Evolutionary conservation across 2,113 vertebrate species (phyloP), one percentile per base, ranked within the genome.

Genomic region (Myxocyprinus asiaticus): DNA sequence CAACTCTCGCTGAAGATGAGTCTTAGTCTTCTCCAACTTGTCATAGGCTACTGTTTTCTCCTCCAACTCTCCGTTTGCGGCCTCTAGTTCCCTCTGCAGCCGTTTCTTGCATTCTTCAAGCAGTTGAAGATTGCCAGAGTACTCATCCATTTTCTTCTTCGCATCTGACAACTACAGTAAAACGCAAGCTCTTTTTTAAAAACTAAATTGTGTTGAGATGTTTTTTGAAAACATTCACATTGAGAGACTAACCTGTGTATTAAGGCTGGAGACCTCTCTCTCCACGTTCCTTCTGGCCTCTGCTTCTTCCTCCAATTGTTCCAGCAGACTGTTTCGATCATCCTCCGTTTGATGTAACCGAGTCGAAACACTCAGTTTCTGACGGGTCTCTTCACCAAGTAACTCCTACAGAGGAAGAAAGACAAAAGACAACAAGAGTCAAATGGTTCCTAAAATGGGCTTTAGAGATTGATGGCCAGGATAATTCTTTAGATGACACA

Each of bases 1-100:
- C 85, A 99, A 85, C 89, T 99, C 97, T 90, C 98, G 97, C 90
- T 99, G 97, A 79, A 99, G 93, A 65, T 96, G 92, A 81, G 94
- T 98, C 90, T 98, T 98, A 76, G 97, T 99, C 93, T 99, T 99
- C 89, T 99, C 97, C 95, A 99, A 91, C 91, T 99, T 99, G 77
- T 99, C 96, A 0, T 95, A 97, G 51, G 95, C 95, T 0, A 95
- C 93, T 12, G 95, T 94, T 86, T 99, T 99, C 91, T 99, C 97
- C 12, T 99, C 97, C 75, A 94, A 96, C 82, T 97, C 95, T 82
- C 95, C 95, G 68, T 91, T 94, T 78, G 96, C 85, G 48, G 93
- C 86, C 86, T 99, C 97, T 7, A 97, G 89, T 83, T 99, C 97
- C 86, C 94, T 96, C 91, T 96, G 96, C 79, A 98, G 88, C 77